Base-by-base conservation (phyloP, 2,888 invertebrate species). In the Sminthurinus aureus region DNA sequence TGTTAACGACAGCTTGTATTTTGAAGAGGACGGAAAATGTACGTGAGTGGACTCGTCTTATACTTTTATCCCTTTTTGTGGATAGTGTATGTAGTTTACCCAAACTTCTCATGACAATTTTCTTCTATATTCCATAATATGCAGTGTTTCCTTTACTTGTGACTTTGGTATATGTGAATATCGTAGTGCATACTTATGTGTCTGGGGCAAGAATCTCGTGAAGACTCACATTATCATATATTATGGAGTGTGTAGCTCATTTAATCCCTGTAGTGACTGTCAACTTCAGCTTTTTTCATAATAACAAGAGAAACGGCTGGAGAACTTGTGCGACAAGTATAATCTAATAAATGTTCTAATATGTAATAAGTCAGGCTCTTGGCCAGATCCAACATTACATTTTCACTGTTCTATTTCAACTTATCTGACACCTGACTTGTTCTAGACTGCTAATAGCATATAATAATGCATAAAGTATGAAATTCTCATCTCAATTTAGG, bases 381-480 rank as follows among this genome's bases (percentile, higher is more conserved):
- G 1, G 15, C 18, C 58, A 58, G 71, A 71, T 24, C 24, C 71
- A 24, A 71, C 71, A 71, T 71, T 71, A 71, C 22, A 71, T 71
- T 71, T 71, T 71, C 71, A 22, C 24, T 24, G 24, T 71, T 71
- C 8, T 24, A 71, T 71, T 71, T 26, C 24, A 71, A 71, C 38
- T 38, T 38, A 38, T 38, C 38, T 38, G 38, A 38, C 38, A 38
- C 71, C 71, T 26, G 71, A 24, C 24, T 71, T 71, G 11, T 24
- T 24, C 26, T 24, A 71, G 71, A 15, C 24, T 67, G n/a, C n/a
- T 22, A 67, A n/a, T 67, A 20, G 11, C 67, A 67, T 20, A 38
- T 38, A 38, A 38, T 38, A 38, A 38, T 38, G 38, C 38, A 38
- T 38, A 38, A 64, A 4, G n/a, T 64, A 64, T 64, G 64, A 13